A percentile compares a stretch with the other conserved stretches of the same genome.
phyloP scores from a whole-genome alignment of 2,888 invertebrate genomes.

The Napeogenes inachia region DNA sequence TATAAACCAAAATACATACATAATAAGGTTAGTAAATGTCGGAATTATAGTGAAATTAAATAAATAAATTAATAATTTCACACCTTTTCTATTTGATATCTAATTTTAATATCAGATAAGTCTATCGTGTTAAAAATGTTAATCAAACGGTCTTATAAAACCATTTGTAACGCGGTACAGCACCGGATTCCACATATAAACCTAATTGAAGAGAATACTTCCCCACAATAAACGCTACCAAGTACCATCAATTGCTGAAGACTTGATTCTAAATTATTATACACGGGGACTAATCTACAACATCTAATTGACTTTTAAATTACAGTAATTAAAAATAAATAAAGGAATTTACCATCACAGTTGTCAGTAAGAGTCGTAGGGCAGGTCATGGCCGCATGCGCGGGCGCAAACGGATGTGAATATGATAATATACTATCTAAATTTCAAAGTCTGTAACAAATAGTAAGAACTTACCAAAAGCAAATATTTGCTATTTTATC shows the following conservation, averaged over 20 bases:
- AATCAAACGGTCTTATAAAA: conserved; percentile 16
- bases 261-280: conserved; percentile 18
- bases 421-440: conserved; percentile 58
- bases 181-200: conserved; percentile 39
- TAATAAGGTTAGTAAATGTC: no score
- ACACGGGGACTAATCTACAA: conserved; percentile 14
- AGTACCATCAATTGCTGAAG: conserved; percentile 31
- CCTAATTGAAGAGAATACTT: conserved; percentile 38
- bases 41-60: no score
- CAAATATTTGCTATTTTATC: conserved; percentile 16
- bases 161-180: conserved; percentile 32
- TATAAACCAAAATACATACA: no score
- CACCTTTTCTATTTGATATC: conserved; percentile 1
- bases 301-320: conserved; percentile 13
- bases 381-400: conserved; percentile 73
- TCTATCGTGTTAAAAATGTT: no score
- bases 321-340: conserved; percentile 31
- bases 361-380: conserved; percentile 64
- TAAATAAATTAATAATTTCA: background rate
- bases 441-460: conserved; percentile 40
- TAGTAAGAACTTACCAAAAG: conserved; percentile 17
- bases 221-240: conserved; percentile 33
- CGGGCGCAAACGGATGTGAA: conserved; percentile 69
- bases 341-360: conserved; percentile 50
- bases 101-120: conserved; percentile 16